A percentile compares a stretch with the other conserved stretches of the same genome.
Conservation (phyloP, 1,140 invertebrate species). For the Ridgeia piscesae region DNA sequence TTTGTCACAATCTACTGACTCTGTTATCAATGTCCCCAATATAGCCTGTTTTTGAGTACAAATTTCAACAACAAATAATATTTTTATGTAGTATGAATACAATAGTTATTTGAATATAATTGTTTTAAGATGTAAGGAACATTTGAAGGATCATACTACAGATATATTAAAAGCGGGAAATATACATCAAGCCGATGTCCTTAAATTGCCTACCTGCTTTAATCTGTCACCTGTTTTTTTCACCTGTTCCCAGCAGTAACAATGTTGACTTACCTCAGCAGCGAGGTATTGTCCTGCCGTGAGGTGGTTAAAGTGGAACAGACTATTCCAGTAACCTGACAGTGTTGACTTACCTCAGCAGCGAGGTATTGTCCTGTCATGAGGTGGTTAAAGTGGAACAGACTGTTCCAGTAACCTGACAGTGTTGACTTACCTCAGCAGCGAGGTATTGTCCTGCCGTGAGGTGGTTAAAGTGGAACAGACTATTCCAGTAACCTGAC, state of each 20-base stretch:
- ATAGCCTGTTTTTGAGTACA: not conserved
- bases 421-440: conserved; percentile 30
- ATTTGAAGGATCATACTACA: not conserved
- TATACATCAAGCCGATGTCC: not conserved
- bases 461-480: conserved; percentile 84
- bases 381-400: conserved; percentile 97
- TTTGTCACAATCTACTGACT: not conserved
- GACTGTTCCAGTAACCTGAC: conserved; percentile 98
- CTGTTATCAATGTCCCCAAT: not conserved
- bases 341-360: conserved; percentile 49
- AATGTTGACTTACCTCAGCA: conserved; percentile 30
- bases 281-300: conserved; percentile 74
- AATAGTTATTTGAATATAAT: too few species aligned
- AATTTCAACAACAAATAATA: too few species aligned
- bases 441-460: conserved; percentile 74
- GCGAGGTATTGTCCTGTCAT: conserved; percentile 79
- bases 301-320: conserved; percentile 84
- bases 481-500: conserved; percentile 59
- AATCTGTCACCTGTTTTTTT: not conserved
- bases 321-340: conserved; percentile 59
- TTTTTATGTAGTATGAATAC: too few species aligned
- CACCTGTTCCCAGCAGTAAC: not conserved
- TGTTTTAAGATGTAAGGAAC: not conserved
- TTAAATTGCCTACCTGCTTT: not conserved
- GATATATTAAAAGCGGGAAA: not conserved